Conservation (phyloP, 64 coral and sea anemone genomes). For the Pachyseris speciosa region DNA sequence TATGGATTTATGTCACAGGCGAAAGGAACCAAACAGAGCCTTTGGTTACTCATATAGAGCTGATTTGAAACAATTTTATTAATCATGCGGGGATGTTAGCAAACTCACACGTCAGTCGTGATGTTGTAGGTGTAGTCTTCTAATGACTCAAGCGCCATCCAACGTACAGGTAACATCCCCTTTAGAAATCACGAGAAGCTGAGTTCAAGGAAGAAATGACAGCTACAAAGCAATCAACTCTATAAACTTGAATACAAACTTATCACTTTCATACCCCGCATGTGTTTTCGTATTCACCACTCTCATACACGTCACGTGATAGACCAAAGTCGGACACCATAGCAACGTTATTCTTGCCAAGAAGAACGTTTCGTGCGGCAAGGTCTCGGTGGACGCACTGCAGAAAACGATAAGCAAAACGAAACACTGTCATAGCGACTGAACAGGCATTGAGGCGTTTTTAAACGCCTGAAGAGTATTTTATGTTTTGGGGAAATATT, state of each 20-base stretch:
- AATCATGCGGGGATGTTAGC: neutral
- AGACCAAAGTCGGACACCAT: constrained; percentile 29
- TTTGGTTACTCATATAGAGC: too few species aligned
- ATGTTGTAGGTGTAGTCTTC: too few species aligned
- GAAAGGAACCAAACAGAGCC: neutral
- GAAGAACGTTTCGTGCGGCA: constrained; percentile 5
- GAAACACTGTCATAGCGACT: neutral
- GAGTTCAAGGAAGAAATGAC: too few species aligned
- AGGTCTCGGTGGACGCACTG: constrained; percentile 26
- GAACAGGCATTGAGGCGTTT: neutral
- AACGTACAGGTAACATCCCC: too few species aligned
- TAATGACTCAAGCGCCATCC: too few species aligned
- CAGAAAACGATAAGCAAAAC: neutral
- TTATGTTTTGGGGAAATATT: too few species aligned
- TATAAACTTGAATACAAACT: neutral
- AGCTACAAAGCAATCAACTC: neutral
- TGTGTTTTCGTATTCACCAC: constrained; percentile 8
- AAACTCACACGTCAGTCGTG: too few species aligned
- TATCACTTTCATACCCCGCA: neutral
- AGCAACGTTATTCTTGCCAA: constrained; percentile 5
- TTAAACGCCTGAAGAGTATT: too few species aligned
- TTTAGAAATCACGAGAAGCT: too few species aligned
- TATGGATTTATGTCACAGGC: too few species aligned
- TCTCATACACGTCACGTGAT: constrained; percentile 26
- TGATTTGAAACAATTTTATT: too few species aligned